These are phyloP conservation scores for Sinocyclocheilus rhinocerous DNA, from an alignment of 2,113 vertebrate genomes.

Conservation along the genomic window DNA sequence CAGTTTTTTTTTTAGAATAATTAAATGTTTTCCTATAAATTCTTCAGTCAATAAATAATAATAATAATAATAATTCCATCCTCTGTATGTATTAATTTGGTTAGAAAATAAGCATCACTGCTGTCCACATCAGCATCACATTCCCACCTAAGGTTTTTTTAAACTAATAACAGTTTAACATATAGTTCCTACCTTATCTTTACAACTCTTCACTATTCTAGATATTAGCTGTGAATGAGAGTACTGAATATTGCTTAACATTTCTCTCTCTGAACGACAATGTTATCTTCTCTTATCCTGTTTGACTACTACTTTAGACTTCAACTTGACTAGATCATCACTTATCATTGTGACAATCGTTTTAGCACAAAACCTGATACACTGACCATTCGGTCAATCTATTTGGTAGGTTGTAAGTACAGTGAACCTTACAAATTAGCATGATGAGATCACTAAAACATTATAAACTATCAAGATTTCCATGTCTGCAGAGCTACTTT, in stretches of 20 bases:
- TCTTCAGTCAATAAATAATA: no score
- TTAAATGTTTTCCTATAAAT: no score
- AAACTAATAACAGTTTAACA: not conserved
- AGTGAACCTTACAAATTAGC: not conserved
- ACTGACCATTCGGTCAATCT: not conserved
- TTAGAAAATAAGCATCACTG: no score
- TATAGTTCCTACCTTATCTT: constrained; percentile 25
- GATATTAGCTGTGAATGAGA: not conserved
- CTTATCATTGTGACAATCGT: not conserved
- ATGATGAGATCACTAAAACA: not conserved
- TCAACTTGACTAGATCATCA: not conserved
- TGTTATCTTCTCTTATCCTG: constrained; percentile 36
- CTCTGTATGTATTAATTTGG: no score
- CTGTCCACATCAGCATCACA: not conserved
- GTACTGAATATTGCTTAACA: not conserved
- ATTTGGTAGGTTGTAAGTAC: not conserved
- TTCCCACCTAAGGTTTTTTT: not conserved
- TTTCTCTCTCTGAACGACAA: not conserved
- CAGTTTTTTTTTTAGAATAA: no score
- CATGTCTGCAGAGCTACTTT: not conserved
- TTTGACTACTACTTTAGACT: not conserved
- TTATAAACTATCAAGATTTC: not conserved
- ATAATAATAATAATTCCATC: no score
- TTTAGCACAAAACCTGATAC: not conserved
- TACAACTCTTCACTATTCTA: constrained; percentile 12